Percentiles rank a stretch among this genome's conserved stretches.
Evolutionary conservation across 2,113 vertebrate species (phyloP).

Genomic region (Brachypteracias leptosomus): DNA sequence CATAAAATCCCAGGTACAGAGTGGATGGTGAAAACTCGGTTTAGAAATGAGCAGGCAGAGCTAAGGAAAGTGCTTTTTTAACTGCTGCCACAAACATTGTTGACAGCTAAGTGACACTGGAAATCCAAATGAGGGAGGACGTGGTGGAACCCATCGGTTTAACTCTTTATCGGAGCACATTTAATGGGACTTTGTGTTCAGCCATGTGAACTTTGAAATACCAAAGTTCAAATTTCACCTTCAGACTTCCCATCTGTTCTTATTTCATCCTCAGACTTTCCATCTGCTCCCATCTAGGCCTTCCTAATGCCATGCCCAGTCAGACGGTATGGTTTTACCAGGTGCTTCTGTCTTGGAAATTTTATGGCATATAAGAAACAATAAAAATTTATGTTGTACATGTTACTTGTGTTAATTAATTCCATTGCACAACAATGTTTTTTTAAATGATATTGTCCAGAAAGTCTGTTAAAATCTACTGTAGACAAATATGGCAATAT

Average conservation of each 20-base stretch:
- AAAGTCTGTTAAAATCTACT: constrained; percentile 54
- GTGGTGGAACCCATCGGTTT: neutral
- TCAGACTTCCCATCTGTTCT: constrained; percentile 70
- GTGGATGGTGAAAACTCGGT: neutral
- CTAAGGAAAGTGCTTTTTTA: neutral
- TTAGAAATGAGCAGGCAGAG: neutral
- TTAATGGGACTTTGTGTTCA: constrained; percentile 48
- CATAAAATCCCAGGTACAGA: neutral
- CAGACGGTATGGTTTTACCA: constrained; percentile 55
- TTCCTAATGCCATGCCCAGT: constrained; percentile 51
- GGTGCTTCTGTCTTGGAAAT: constrained; percentile 71
- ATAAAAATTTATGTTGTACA: constrained; percentile 61
- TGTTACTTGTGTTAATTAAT: constrained; percentile 67
- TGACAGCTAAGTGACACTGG: neutral
- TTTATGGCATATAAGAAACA: constrained; percentile 61
- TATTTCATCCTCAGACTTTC: constrained; percentile 70
- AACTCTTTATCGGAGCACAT: constrained; percentile 6
- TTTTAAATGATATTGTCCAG: constrained; percentile 61
- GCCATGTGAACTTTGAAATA: constrained; percentile 61
- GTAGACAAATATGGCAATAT: neutral
- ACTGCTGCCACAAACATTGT: neutral
- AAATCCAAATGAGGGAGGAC: neutral
- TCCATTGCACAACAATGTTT: constrained; percentile 49
- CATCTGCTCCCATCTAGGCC: constrained; percentile 66
- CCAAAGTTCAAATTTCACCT: constrained; percentile 69